Evolutionary conservation across 2,888 invertebrate genomes (phyloP), one percentile per base, ranked within the genome.

Genomic region (Ligdia adustata): DNA sequence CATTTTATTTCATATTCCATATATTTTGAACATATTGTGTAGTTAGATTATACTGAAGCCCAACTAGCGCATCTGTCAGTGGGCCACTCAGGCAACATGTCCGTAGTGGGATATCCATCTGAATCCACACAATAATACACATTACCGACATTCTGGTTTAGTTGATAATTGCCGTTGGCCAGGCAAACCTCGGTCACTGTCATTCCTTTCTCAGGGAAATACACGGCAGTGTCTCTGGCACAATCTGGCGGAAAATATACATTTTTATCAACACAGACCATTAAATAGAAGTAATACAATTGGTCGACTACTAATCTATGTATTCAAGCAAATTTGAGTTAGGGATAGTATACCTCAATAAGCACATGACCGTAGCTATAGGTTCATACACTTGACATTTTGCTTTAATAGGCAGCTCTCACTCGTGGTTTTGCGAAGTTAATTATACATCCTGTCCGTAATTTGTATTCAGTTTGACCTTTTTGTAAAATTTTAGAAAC

Each of bases 81-180:
- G n/a, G 77, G 79, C 76, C 66, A 74, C 3, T 35, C 57, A 3
- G 60, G 52, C 40, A 65, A 33, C 50, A 79, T 57, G 11, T 64
- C 69, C 1, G 70, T 70, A 5, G 60, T 71, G 6, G 71, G 66
- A 66, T 91, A 93, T 1, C 93, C 93, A 73, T 93, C 93, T 1
- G 69, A 66, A 69, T 93, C 93, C 3, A 93, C 92, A 64, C 93
- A 93, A 75, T 92, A 92, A 61, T 72, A 82, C 3, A 79, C 74
- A 42, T 85, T 84, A 9, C 90, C 91, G 20, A 86, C 84, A 49
- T 82, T 82, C 75, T 93, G 93, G 51, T 81, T 66, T n/a, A 80
- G 65, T 15, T 79, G 72, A 70, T 93, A 93, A 82, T 93, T 93
- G 32, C 93, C 93, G 67, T 91, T 91, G 9, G 78, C 82, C 9